Conservation (phyloP, 2,888 invertebrate species). For the Catonia carolina region DNA sequence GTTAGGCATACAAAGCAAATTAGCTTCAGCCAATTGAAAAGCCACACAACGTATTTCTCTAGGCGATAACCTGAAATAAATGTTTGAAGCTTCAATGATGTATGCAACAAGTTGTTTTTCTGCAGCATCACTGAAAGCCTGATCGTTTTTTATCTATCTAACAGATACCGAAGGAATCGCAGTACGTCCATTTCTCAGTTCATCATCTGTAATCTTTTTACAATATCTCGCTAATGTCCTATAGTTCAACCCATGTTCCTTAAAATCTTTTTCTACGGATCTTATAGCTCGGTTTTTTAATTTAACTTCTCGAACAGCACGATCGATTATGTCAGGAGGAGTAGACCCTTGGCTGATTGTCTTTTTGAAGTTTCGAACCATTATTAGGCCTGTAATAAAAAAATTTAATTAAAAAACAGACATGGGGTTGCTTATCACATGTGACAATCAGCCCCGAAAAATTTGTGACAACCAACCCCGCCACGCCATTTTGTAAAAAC, state of each 20-base stretch:
- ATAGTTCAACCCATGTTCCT: slow-evolving; percentile 6
- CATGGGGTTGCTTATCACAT: background rate
- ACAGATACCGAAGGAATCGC: background rate
- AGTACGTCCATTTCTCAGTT: background rate
- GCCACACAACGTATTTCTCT: background rate
- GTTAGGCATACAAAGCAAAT: background rate
- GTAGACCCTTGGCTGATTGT: background rate
- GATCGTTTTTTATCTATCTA: background rate
- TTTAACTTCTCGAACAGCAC: slow-evolving; percentile 4
- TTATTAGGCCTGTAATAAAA: background rate
- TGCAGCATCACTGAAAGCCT: background rate
- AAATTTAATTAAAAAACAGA: background rate
- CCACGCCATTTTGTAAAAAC: too few species aligned
- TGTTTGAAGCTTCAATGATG: background rate
- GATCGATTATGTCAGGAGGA: slow-evolving; percentile 4
- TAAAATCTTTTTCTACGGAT: slow-evolving; percentile 1
- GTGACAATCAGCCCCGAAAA: too few species aligned
- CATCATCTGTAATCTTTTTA: slow-evolving; percentile 3
- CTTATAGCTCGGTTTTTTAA: background rate
- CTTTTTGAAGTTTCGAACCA: slow-evolving; percentile 8
- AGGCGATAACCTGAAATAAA: slow-evolving; percentile 8
- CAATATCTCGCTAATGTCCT: slow-evolving; percentile 5
- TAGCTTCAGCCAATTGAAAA: background rate
- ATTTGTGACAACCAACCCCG: slow-evolving; percentile 10
- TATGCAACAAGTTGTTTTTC: background rate